These are phyloP conservation scores for Epinephelus lanceolatus DNA, from an alignment of 2,113 vertebrate genomes.

Conservation along the genomic window DNA sequence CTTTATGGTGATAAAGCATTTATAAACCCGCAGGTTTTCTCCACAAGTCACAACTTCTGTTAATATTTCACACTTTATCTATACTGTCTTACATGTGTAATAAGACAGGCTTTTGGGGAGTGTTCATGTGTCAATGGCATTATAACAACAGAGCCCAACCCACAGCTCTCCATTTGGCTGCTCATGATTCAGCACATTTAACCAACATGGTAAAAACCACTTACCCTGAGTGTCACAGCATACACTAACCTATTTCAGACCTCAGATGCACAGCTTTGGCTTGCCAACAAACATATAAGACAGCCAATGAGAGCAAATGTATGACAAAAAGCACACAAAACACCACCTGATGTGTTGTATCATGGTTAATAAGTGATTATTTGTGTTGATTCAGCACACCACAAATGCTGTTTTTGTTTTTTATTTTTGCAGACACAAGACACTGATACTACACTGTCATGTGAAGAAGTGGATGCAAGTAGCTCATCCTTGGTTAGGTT, in stretches of 20 bases:
- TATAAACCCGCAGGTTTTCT: not conserved
- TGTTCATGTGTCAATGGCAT: not conserved
- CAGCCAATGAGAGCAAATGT: not conserved
- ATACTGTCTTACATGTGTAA: not conserved
- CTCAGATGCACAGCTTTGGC: not conserved
- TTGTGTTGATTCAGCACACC: not conserved
- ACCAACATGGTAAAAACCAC: not conserved
- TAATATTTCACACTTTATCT: slow-evolving; percentile 22
- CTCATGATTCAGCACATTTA: slow-evolving; percentile 38
- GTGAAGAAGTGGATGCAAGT: not conserved
- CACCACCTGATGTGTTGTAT: not conserved
- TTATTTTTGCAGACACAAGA: not conserved
- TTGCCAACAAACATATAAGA: not conserved
- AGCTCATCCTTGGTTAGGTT: not conserved
- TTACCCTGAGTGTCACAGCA: not conserved
- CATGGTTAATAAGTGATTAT: not conserved
- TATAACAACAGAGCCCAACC: not conserved
- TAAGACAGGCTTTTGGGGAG: not conserved
- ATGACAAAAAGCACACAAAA: not conserved
- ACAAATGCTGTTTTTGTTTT: not conserved
- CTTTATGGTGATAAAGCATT: not conserved
- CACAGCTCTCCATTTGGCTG: not conserved
- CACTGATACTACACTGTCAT: not conserved
- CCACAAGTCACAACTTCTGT: not conserved
- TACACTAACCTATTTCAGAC: not conserved